Evolutionary conservation across 2,113 vertebrate genomes (phyloP), one percentile per base, ranked within the genome.

Genomic region (Misgurnus mizolepis): DNA sequence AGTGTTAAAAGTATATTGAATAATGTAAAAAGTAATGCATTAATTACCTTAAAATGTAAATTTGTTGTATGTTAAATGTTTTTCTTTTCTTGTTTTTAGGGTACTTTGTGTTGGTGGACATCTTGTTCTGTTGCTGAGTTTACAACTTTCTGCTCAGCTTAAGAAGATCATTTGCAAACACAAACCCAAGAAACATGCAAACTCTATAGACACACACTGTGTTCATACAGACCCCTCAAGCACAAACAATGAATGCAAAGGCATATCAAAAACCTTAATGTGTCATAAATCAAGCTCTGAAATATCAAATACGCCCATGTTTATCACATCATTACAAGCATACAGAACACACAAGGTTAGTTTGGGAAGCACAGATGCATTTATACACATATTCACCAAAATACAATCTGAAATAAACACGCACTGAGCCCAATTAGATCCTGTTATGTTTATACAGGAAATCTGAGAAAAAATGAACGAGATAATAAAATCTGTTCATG

Each of bases 371-470:
- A 97, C 94, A 0, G 93, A 94, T 18, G 96, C 95, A 7, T 93
- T 97, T 72, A 93, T 99, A 58, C 88, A 91, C 89, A 96, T 93
- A 79, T 98, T 94, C 79, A 93, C 89, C 71, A 99, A 98, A 88
- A 86, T 47, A 50, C 17, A 76, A 40, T 40, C 67, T 66, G n/a
- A 73, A 22, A 43, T 10, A 65, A 50, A 47, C 12, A 40, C n/a
- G 27, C 3, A 41, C 22, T 68, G 6, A 75, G 2, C 55, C 15
- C 17, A 15, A 53, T 5, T 1, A 5, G 4, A 53, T 22, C 22
- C 22, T 14, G 12, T 14, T 17, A 10, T 18, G 14, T 15, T 6
- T 71, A 6, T 67, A 47, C 53, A 27, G 17, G 62, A 11, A 47
- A 45, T 62, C 41, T 6, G 22, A 40, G 11, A 49, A 15, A 34